These are phyloP conservation scores for Diglossa cyanea DNA, from an alignment of 2,797 vertebrate genomes.

Conservation along the genomic window DNA sequence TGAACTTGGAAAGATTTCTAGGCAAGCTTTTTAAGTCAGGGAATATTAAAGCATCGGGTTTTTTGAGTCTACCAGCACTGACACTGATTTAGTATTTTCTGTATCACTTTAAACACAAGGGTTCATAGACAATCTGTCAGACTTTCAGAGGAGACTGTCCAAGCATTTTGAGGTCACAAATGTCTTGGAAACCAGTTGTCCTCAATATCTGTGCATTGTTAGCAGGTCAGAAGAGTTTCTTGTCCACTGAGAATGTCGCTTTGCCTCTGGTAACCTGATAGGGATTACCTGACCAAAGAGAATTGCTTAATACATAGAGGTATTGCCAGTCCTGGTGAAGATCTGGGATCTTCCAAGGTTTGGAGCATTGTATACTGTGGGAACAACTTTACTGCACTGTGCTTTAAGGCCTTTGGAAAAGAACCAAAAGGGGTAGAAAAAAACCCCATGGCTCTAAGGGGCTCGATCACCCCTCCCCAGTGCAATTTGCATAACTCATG, in stretches of 20 bases:
- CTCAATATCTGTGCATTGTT: not conserved
- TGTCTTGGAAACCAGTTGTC: not conserved
- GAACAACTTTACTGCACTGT: not conserved
- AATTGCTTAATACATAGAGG: not conserved
- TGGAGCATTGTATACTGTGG: not conserved
- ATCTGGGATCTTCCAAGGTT: accelerated
- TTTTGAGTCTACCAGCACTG: not conserved
- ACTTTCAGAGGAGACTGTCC: not conserved
- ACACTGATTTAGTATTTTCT: not conserved
- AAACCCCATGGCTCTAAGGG: not conserved
- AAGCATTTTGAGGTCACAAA: not conserved
- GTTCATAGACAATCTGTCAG: not conserved
- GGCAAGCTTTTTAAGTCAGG: not conserved
- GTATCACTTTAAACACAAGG: not conserved
- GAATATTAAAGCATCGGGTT: not conserved
- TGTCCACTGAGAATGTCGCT: not conserved
- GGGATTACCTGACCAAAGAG: not conserved
- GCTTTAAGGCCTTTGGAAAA: not conserved
- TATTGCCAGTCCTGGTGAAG: not conserved
- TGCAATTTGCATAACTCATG: accelerated
- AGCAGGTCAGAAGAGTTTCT: not conserved
- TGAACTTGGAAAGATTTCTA: constrained; percentile 3
- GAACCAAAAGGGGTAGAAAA: not conserved
- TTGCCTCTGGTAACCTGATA: not conserved
- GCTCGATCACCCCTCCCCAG: accelerated